Evolutionary conservation across 2,888 invertebrate genomes (phyloP).

Genomic region (Amiota communis): DNA sequence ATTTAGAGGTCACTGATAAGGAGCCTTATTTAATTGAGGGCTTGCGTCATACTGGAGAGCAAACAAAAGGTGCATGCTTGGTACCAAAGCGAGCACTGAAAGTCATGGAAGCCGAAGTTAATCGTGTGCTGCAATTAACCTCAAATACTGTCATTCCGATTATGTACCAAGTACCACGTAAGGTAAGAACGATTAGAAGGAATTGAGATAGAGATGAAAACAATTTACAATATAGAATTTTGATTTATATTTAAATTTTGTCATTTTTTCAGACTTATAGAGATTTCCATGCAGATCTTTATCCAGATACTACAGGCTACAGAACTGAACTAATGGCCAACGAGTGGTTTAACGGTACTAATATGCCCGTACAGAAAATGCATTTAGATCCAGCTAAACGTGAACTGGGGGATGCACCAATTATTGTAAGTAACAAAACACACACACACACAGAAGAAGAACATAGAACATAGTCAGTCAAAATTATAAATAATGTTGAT

Average conservation of each 20-base stretch:
- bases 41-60: constrained; percentile 90
- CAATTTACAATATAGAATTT: neutral
- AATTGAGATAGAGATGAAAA: neutral
- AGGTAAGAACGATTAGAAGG: constrained; percentile 75
- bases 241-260: neutral
- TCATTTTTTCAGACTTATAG: constrained; percentile 82
- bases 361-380: constrained; percentile 85
- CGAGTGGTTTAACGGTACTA: constrained; percentile 87
- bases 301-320: constrained; percentile 90
- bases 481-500: neutral
- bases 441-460: neutral
- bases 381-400: constrained; percentile 87
- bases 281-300: constrained; percentile 95
- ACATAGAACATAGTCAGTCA: neutral
- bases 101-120: constrained; percentile 98
- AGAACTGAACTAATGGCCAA: constrained; percentile 85
- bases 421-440: constrained; percentile 75
- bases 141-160: constrained; percentile 91
- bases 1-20: constrained; percentile 91
- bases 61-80: constrained; percentile 94
- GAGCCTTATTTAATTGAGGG: constrained; percentile 94
- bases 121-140: constrained; percentile 89
- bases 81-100: constrained; percentile 93
- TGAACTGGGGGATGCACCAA: constrained; percentile 77
- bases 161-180: constrained; percentile 94